These are phyloP conservation scores for Euplagia quadripunctaria DNA, from an alignment of 2,888 invertebrate species.

Conservation along the genomic window DNA sequence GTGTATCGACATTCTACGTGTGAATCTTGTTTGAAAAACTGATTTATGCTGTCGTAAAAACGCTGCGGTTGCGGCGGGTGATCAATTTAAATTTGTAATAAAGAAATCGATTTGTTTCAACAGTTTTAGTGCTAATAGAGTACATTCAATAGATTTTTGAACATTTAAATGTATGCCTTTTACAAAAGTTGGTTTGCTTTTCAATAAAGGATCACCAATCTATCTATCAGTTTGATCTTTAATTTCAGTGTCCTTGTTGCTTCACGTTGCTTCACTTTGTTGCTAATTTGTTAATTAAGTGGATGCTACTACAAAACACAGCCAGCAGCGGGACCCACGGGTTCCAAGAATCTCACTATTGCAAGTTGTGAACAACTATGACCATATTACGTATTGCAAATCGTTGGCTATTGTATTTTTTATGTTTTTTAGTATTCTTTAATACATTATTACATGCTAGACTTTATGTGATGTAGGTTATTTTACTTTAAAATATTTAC, in stretches of 20 bases:
- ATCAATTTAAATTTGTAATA: conserved; percentile 20
- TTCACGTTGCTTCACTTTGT: background rate
- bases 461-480: no score
- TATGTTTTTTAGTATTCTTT: no score
- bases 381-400: no score
- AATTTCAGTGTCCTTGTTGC: background rate
- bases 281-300: background rate
- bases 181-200: background rate
- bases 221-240: background rate
- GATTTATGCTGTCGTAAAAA: conserved; percentile 41
- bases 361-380: no score
- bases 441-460: no score
- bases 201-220: background rate
- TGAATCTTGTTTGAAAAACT: conserved; percentile 24
- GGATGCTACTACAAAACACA: no score
- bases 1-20: conserved; percentile 21
- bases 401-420: no score
- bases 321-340: no score
- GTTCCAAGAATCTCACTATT: no score
- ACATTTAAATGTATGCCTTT: background rate
- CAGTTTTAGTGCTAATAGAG: background rate
- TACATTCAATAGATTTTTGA: background rate
- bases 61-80: conserved; percentile 23
- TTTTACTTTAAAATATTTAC: no score
- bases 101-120: background rate